Percentiles rank a stretch among this genome's conserved stretches.
Conservation (phyloP, 1,140 invertebrate species). For the Leptinotarsa undecemlineata region DNA sequence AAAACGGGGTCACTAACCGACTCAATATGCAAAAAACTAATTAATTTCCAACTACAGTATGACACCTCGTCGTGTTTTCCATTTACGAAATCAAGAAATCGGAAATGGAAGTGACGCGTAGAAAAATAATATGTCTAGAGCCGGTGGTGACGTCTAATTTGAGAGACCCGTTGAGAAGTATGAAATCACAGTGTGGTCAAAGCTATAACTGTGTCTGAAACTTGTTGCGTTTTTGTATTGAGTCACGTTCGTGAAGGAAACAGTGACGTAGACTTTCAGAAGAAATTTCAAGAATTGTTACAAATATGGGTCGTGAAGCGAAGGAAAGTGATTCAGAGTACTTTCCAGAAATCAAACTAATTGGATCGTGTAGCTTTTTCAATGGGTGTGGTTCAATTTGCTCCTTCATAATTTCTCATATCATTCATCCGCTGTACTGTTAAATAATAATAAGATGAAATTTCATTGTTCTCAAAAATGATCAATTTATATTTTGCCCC, state of each 20-base stretch:
- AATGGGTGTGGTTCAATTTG: no score
- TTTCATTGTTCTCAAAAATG: no score
- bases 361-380: no score
- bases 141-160: conserved; percentile 1
- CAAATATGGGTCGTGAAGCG: no score
- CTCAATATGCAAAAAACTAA: neutral
- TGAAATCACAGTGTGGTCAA: conserved; percentile 18
- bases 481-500: no score
- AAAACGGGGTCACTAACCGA: conserved; percentile 32
- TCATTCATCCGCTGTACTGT: no score
- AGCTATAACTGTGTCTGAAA: conserved; percentile 34
- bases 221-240: conserved; percentile 45
- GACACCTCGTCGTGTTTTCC: neutral
- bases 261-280: neutral
- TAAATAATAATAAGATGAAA: no score
- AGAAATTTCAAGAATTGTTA: neutral
- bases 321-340: no score
- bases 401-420: no score
- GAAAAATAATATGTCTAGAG: neutral
- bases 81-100: conserved; percentile 15
- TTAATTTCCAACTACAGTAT: neutral
- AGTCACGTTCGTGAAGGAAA: neutral
- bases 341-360: no score
- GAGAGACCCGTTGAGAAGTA: neutral
- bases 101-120: neutral